Base-by-base conservation (phyloP, 2,888 invertebrate genomes). In the Tenodera sinensis region DNA sequence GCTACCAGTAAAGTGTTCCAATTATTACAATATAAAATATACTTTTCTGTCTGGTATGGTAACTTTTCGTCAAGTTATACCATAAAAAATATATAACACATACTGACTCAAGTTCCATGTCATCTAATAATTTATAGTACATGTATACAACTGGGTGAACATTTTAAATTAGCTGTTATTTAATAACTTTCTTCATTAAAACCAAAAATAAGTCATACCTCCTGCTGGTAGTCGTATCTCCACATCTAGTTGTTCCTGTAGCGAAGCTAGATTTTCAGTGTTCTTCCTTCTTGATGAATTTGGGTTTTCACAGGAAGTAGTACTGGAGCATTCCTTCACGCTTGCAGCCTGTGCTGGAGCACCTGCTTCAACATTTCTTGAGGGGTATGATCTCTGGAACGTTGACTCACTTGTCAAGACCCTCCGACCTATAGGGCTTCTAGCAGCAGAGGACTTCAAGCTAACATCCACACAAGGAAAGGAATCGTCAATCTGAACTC, bases 211-310 rank as follows among this genome's bases (percentile, higher is more conserved):
- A 20, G 20, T 15, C 54, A 71, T 91, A 91, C 81, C 91, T 90
- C 83, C 85, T 91, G 88, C 89, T 91, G 90, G 83, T 89, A 85
- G 85, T 89, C 84, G 90, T 90, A 83, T 90, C 89, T 84, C 92
- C 85, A 89, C 89, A 87, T 87, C 20, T 3, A 83, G 87, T 4
- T 87, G 82, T 42, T 87, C 83, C 25, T 28, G 86, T 14, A 71
- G 28, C 7, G 27, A 28, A 1, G 54, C 81, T 82, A 28, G 12
- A 7, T 34, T 87, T 25, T 83, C 87, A 82, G 81, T 87, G 27
- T 83, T 87, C 82, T 34, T 87, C 28, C 27, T 83, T 15, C 71
- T 81, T 3, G 30, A 28, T 20, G 84, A 71, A 71, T 3, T 71
- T 20, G 54, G 3, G 6, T 25, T 71, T 71, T 71, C 54, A 71